Base-by-base conservation (phyloP, 2,797 vertebrate species). In the Poeciliopsis turneri region DNA sequence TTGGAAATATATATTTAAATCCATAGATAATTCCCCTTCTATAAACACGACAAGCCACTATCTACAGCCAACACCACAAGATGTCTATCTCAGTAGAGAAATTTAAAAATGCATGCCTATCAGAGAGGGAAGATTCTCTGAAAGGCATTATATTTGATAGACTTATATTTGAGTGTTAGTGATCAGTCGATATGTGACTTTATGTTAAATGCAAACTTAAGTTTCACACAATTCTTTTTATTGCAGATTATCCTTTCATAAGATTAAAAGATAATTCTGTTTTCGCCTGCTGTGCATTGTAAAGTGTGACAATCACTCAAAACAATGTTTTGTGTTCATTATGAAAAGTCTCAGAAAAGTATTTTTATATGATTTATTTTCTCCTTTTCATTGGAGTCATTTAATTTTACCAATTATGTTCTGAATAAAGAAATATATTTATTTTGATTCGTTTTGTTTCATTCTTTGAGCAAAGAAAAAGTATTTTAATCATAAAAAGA, bases 181-280 rank as follows among this genome's bases (percentile, higher is more conserved):
- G 72, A 80, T 76, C 55, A 83, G n/a, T 76, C 28, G 47, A 45
- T 86, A 33, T 84, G 53, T 69, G 69, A 76, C 81, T 23, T 77
- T 9, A 71, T 85, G 82, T 85, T 41, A 89, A 87, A 87, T 16
- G 30, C 71, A 84, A 84, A 86, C 87, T 81, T 0, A 51, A 80
- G 71, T 86, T 89, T 80, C 2, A 74, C 72, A 79, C 78, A 81
- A 15, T 76, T 85, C 41, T 79, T 88, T 84, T 83, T 49, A 79
- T 73, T 73, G 61, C 43, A 49, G 45, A 66, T 39, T 18, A 39
- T 66, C 1, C 16, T 66, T 9, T 78, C 73, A 81, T 64, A 76
- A 82, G 78, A 88, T 88, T 78, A 82, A 70, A 43, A 73, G 10
- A 47, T 30, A 78, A 83, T 80, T 89, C 25, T 2, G 11, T 80